phyloP scores from a whole-genome alignment of 2,797 vertebrate genomes.

The Tragopan temminckii region DNA sequence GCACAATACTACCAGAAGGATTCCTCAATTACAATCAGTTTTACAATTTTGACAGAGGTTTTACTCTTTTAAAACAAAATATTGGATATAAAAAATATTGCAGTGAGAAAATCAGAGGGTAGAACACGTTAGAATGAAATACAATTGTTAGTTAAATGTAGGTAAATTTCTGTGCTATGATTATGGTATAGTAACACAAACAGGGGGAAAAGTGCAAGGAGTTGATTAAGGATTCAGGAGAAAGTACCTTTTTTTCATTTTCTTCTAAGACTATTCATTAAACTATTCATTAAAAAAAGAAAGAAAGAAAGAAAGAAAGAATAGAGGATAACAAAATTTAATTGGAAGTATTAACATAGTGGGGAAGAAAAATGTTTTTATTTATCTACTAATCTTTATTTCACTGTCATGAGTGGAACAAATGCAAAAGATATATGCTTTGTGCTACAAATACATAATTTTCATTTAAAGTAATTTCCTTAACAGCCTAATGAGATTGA shows the following conservation, averaged over 20 bases:
- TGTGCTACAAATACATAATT: slow-evolving; percentile 66
- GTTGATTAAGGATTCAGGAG: neutral
- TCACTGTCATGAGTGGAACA: slow-evolving; percentile 20
- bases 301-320: neutral
- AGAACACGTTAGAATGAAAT: neutral
- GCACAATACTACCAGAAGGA: neutral
- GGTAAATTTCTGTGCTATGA: neutral
- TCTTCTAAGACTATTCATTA: neutral
- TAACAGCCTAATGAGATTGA: slow-evolving; percentile 57
- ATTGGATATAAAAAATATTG: neutral
- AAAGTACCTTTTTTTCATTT: neutral
- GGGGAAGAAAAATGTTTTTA: neutral
- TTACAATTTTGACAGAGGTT: no score
- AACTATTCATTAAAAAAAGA: neutral
- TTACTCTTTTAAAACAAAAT: neutral
- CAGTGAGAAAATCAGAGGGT: neutral
- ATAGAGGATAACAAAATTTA: neutral
- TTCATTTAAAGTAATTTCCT: slow-evolving; percentile 61
- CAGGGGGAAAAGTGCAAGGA: neutral
- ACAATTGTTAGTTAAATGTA: neutral
- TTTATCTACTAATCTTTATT: slow-evolving; percentile 5
- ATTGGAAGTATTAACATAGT: neutral
- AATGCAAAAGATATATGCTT: slow-evolving; percentile 34
- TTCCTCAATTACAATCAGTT: neutral
- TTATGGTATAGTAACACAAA: neutral